A percentile compares a stretch with the other conserved stretches of the same genome.
Evolutionary conservation across 2,113 vertebrate species (phyloP).

Genomic region (Arvicanthis niloticus): DNA sequence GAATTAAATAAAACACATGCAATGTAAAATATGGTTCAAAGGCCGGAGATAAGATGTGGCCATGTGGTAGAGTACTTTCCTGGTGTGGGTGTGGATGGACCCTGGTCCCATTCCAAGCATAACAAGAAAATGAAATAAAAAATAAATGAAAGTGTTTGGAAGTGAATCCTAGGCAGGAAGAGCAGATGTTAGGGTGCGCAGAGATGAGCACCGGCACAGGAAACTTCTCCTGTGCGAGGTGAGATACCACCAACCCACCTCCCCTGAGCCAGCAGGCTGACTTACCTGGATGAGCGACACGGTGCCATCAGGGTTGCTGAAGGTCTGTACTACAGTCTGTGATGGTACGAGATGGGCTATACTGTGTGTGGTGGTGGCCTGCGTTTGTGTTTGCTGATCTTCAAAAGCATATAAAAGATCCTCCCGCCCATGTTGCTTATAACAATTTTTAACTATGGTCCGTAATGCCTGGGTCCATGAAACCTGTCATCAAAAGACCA

Average conservation of each 20-base stretch:
- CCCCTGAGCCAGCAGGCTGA: accelerated
- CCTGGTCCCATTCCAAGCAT: background rate
- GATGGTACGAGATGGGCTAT: slow-evolving; percentile 98
- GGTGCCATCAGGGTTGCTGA: slow-evolving; percentile 98
- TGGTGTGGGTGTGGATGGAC: too few relatives aligned
- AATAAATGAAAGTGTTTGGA: background rate
- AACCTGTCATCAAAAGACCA: slow-evolving; percentile 87
- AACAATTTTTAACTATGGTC: slow-evolving; percentile 99
- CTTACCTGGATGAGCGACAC: slow-evolving; percentile 98
- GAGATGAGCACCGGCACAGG: background rate
- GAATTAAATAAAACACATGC: slow-evolving; percentile 35
- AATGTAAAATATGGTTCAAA: slow-evolving; percentile 47
- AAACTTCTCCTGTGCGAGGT: background rate
- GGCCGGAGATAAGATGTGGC: background rate
- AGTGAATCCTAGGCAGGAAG: background rate
- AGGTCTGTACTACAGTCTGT: slow-evolving; percentile 98
- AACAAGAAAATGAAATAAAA: background rate
- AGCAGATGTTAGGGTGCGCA: background rate
- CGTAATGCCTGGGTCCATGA: slow-evolving; percentile 98
- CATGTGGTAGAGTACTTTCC: background rate
- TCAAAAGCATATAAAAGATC: slow-evolving; percentile 98
- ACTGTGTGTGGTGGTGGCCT: slow-evolving; percentile 92
- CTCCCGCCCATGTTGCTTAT: slow-evolving; percentile 98
- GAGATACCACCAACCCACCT: background rate
- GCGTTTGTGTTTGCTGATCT: slow-evolving; percentile 93